Conservation (phyloP, 2,797 vertebrate species). For the Neomorphus geoffroyi region DNA sequence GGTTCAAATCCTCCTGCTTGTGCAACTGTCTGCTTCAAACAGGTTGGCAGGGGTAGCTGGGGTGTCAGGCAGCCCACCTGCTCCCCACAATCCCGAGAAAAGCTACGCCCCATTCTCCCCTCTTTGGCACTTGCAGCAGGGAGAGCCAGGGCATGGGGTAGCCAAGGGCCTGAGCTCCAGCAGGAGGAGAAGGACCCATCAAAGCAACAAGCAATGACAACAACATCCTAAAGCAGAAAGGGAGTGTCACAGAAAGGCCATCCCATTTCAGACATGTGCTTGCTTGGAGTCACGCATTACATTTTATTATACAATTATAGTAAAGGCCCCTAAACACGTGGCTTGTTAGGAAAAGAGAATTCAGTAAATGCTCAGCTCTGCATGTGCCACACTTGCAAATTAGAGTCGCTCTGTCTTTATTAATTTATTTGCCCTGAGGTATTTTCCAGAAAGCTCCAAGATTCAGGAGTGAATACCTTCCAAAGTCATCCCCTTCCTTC, state of each 20-base stretch:
- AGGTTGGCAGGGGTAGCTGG: neutral
- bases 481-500: neutral
- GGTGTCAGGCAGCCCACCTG: neutral
- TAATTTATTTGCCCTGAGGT: neutral
- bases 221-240: neutral
- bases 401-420: neutral
- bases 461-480: neutral
- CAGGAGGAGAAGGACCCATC: neutral
- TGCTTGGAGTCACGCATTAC: neutral
- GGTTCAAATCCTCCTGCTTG: neutral
- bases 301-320: neutral
- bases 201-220: fast-evolving
- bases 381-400: neutral
- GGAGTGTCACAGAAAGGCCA: neutral
- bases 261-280: neutral
- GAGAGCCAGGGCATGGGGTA: neutral
- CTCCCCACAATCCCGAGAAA: neutral
- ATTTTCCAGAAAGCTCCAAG: neutral
- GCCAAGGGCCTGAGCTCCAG: neutral
- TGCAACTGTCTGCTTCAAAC: neutral
- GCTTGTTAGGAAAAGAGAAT: neutral
- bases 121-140: fast-evolving
- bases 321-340: neutral
- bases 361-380: neutral
- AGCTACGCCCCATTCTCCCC: neutral